Evolutionary conservation across 2,797 vertebrate genomes (phyloP), one percentile per base, ranked within the genome.

Genomic region (Selene dorsalis): DNA sequence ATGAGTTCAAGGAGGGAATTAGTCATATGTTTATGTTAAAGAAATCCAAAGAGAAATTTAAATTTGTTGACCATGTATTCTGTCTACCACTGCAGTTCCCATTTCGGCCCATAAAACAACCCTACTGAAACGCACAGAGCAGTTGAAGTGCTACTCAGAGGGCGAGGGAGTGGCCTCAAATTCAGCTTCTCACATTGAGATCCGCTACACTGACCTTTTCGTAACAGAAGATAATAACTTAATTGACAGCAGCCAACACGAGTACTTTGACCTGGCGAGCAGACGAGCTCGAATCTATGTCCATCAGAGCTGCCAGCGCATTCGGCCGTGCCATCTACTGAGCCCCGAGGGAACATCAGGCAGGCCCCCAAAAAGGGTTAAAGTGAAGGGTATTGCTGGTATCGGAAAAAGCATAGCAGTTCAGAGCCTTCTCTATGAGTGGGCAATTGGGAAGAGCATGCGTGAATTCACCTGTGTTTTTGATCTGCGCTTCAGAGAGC

Each of bases 131-230:
- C 84, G 82, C 24, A 94, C 90, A 4, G 78, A 90, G 65, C 88
- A 92, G 47, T 67, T 95, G 2, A 87, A 86, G 59, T 89, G 86
- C 67, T 92, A 92, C 38, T 84, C 91, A 5, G 92, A 93, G 59
- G 87, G 88, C 0, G 89, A 82, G 3, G 48, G 32, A 22, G 73
- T 75, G 4, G 79, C 80, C 7, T 87, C 80, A 12, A 90, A 91
- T 75, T 89, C 89, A 3, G 88, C 84, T 9, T 90, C 88, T 43
- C 89, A 93, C 75, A 92, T 94, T 0, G 93, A 94, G 85, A 91
- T 95, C 69, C 91, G 85, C 77, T 94, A 94, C 87, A 94, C 93
- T 0, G 93, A 95, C 66, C 92, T 94, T 18, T 93, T 94, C 1
- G 90, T 95, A 43, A 93, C 93, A 0, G 90, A 94, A 45, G 91